Evolutionary conservation across 2,888 invertebrate species (phyloP).

Genomic region (Spodoptera exigua): DNA sequence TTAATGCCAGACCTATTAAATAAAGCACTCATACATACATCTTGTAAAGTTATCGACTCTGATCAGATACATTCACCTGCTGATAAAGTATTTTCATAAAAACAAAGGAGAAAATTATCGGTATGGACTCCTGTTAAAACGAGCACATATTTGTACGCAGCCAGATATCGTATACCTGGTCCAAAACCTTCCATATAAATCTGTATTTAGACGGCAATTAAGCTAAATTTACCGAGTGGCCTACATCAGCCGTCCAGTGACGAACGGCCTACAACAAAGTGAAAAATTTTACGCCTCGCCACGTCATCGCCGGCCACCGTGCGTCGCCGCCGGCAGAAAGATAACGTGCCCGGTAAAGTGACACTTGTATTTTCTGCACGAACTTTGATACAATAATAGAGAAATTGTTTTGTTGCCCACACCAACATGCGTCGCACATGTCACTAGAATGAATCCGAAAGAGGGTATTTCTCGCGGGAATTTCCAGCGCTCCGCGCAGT

Average conservation of each 20-base stretch:
- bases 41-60: conserved; percentile 42
- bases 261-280: conserved; percentile 42
- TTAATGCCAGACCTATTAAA: conserved; percentile 39
- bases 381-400: conserved; percentile 30
- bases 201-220: conserved; percentile 67
- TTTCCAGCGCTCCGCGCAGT: conserved; percentile 16
- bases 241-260: conserved; percentile 60
- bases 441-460: conserved; percentile 16
- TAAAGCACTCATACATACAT: conserved; percentile 42
- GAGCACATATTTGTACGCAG: conserved; percentile 29
- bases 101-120: conserved; percentile 41
- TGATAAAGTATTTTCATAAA: conserved; percentile 47
- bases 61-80: conserved; percentile 26
- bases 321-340: conserved; percentile 45
- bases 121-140: conserved; percentile 30
- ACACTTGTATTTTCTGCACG: conserved; percentile 20
- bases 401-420: conserved; percentile 27
- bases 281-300: conserved; percentile 57
- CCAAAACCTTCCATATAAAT: conserved; percentile 46
- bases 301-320: conserved; percentile 50
- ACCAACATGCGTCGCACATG: conserved; percentile 1
- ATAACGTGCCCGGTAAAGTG: conserved; percentile 23
- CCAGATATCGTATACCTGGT: conserved; percentile 40
- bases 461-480: conserved; percentile 34
- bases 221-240: conserved; percentile 69